Conservation (phyloP, 1,140 invertebrate species). For the Eumaeus atala region DNA sequence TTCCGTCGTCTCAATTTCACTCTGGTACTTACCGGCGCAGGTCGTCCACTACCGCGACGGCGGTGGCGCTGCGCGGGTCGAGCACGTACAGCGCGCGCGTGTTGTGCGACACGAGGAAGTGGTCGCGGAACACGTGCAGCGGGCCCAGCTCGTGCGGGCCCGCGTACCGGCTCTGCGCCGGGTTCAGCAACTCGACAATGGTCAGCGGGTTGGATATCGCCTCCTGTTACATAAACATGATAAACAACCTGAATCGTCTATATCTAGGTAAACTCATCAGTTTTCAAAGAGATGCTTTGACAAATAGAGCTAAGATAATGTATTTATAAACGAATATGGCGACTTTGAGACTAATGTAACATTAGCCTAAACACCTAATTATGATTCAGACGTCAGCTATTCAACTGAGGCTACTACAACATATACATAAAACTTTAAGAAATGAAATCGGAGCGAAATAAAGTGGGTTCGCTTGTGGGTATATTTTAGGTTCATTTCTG, state of each 20-base stretch:
- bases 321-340: too few relatives aligned
- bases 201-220: conserved; percentile 76
- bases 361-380: background rate
- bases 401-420: too few relatives aligned
- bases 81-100: conserved; percentile 83
- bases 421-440: background rate
- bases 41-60: conserved; percentile 69
- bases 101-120: conserved; percentile 84
- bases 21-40: conserved; percentile 42
- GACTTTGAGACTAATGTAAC: too few relatives aligned
- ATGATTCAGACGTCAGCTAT: too few relatives aligned
- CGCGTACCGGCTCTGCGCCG: conserved; percentile 63
- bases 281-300: too few relatives aligned
- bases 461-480: background rate
- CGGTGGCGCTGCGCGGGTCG: conserved; percentile 77
- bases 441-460: background rate
- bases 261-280: too few relatives aligned
- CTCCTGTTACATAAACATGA: conserved; percentile 67
- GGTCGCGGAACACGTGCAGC: conserved; percentile 80
- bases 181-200: conserved; percentile 82
- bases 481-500: background rate
- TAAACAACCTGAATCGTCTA: too few relatives aligned
- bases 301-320: too few relatives aligned
- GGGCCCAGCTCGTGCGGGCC: conserved; percentile 78
- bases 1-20: too few relatives aligned